Base-by-base conservation (phyloP, 2,113 vertebrate species). In the Probosciger aterrimus region DNA sequence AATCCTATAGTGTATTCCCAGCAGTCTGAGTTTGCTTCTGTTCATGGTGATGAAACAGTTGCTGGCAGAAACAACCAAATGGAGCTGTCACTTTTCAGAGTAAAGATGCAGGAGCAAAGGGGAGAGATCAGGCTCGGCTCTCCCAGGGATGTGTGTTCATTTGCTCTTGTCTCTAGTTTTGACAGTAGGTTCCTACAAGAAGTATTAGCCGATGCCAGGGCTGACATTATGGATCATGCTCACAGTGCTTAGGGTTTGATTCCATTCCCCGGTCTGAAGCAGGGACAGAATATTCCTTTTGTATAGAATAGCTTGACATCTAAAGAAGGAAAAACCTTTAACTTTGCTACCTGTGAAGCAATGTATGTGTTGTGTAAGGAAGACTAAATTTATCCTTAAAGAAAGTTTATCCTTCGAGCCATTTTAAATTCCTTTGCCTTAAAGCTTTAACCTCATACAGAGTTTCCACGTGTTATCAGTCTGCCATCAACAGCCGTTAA, bases 401-500 rank as follows among this genome's bases (percentile, higher is more conserved):
- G 31, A 47, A 71, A 37, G 4, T n/a, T 71, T 49, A 47, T 82
- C 43, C 81, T 95, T 91, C 82, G n/a, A 95, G 35, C n/a, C 75
- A 18, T 49, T 69, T 75, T 17, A 14, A 60, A 41, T 81, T 70
- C 37, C 24, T 68, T 78, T 60, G 39, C 47, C 78, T 52, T 28
- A 18, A 49, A 60, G 67, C 25, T 91, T 94, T 95, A 49, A 74
- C 82, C 53, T 65, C 65, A 8, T 10, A 19, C 4, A 6, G 76
- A 63, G 39, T 63, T 93, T 67, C 68, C 39, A 4, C 41, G 53
- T 92, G 86, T 20, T 65, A 64, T 93, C 92, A 62, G 69, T 88
- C 82, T 70, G 90, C 73, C 90, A 90, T 96, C 96, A 94, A 47
- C 82, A 85, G 88, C 67, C 57, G 64, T 88, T 90, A 78, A 94